These are phyloP conservation scores for Geococcyx californianus DNA, from an alignment of 2,113 vertebrate species.

Conservation along the genomic window DNA sequence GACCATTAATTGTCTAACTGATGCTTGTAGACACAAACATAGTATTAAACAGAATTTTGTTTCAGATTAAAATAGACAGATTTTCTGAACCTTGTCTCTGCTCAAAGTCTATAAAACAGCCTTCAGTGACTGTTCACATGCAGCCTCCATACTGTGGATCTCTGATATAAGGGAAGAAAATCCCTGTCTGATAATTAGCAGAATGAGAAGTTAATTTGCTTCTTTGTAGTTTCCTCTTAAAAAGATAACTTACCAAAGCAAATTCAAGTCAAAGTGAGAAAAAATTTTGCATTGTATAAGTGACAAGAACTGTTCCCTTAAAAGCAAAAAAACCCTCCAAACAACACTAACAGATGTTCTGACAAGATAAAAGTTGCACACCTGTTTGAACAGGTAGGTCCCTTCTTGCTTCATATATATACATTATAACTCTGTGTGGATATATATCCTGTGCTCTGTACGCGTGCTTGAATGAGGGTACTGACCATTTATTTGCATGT, in stretches of 20 bases:
- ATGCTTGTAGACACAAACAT: not conserved
- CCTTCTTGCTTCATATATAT: not conserved
- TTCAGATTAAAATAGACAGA: not conserved
- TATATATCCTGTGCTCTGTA: not conserved
- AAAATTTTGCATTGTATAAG: not conserved
- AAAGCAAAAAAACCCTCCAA: not conserved
- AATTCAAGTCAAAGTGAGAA: not conserved
- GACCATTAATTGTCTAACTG: not conserved
- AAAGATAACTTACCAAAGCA: not conserved
- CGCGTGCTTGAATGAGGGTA: not conserved
- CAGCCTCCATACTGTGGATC: not conserved
- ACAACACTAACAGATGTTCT: not conserved
- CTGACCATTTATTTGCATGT: not conserved
- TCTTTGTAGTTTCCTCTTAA: not conserved
- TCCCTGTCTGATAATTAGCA: not conserved
- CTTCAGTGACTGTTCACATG: not conserved
- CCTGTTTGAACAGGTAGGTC: not conserved
- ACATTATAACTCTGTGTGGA: not conserved
- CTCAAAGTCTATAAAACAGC: not conserved
- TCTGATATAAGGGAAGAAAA: not conserved
- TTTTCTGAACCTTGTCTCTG: not conserved
- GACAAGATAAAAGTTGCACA: not conserved
- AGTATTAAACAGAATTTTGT: not conserved
- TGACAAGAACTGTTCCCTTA: not conserved
- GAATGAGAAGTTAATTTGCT: not conserved